These are phyloP conservation scores for Sebastes oblongus DNA, from an alignment of 2,797 vertebrate species.

Conservation along the genomic window DNA sequence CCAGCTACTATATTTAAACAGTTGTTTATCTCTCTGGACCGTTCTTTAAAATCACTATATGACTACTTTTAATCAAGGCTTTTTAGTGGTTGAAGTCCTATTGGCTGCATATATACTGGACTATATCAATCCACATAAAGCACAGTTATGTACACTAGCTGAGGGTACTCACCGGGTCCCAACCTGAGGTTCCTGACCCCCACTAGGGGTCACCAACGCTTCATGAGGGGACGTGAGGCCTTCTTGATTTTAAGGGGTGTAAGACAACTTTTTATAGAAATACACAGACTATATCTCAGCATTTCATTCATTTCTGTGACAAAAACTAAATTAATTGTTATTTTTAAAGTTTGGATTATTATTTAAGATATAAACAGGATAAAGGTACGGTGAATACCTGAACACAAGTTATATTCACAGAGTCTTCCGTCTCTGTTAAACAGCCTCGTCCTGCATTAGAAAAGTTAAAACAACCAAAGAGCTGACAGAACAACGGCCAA, in stretches of 20 bases:
- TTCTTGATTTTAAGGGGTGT: not conserved
- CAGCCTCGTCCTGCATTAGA: too few species aligned
- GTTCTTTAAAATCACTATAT: not conserved
- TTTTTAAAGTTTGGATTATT: not conserved
- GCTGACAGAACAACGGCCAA: too few species aligned
- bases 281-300: fast-evolving
- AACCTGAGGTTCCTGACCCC: too few species aligned
- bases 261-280: too few species aligned
- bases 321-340: not conserved
- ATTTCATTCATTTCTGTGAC: not conserved
- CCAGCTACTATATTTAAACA: not conserved
- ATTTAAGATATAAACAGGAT: not conserved
- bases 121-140: not conserved
- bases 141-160: too few species aligned
- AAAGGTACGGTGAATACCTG: too few species aligned
- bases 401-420: too few species aligned
- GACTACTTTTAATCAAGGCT: not conserved
- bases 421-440: too few species aligned
- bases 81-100: not conserved
- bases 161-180: fast-evolving
- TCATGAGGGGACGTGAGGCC: fast-evolving
- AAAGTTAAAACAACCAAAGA: too few species aligned
- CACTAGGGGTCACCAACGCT: too few species aligned
- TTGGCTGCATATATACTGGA: not conserved
- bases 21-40: not conserved